These are phyloP conservation scores for Aythya baeri DNA, from an alignment of 2,113 vertebrate genomes.

Conservation along the genomic window DNA sequence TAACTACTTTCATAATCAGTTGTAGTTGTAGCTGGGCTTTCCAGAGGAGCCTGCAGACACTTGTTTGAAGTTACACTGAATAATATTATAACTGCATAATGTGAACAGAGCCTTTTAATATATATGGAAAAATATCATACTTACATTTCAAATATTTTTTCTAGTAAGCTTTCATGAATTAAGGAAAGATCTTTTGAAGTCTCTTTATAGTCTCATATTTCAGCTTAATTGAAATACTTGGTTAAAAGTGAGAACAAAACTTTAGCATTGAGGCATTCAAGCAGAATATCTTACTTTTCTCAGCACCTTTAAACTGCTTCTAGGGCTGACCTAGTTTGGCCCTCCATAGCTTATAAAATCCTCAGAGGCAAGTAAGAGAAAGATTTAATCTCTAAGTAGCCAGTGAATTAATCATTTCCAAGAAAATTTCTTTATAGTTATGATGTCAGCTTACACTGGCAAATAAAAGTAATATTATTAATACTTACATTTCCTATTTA, in stretches of 20 bases:
- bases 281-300: background rate
- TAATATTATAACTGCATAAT: background rate
- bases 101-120: background rate
- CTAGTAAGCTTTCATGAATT: background rate
- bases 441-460: background rate
- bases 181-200: background rate
- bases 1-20: background rate
- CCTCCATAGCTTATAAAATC: background rate
- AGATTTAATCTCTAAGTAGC: background rate
- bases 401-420: background rate
- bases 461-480: background rate
- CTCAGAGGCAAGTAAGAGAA: background rate
- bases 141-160: slow-evolving; percentile 10
- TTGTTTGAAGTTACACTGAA: background rate
- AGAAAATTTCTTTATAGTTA: background rate
- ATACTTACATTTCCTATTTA: background rate
- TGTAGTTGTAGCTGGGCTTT: background rate
- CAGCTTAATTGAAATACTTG: background rate
- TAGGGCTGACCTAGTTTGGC: background rate
- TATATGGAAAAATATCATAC: background rate
- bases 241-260: background rate
- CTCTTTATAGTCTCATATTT: background rate
- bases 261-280: background rate
- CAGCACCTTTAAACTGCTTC: background rate
- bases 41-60: background rate